Evolutionary conservation across 2,113 vertebrate genomes (phyloP).

Genomic region (Orycteropus afer): DNA sequence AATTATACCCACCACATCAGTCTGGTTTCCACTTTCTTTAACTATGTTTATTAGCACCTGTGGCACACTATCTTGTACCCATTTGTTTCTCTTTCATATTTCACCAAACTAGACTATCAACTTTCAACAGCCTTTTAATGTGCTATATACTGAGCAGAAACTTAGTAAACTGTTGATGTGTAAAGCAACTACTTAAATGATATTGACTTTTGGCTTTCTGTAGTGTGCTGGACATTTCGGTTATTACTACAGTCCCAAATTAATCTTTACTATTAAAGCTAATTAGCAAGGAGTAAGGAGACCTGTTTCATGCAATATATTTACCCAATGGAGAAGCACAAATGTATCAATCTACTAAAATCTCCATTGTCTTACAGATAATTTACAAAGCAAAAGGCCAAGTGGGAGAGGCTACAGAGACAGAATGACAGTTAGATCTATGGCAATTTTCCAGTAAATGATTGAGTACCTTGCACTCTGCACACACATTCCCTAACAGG

Average conservation of each 20-base stretch:
- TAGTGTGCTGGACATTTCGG: not conserved
- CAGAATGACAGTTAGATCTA: not conserved
- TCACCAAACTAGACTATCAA: accelerated
- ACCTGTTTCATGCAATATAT: not conserved
- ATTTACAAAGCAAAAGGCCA: not conserved
- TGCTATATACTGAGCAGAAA: not conserved
- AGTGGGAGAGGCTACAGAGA: not conserved
- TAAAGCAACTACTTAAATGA: not conserved
- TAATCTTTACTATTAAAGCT: not conserved
- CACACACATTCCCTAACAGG: too few species aligned
- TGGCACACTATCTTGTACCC: not conserved
- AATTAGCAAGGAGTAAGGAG: not conserved
- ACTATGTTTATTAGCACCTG: accelerated
- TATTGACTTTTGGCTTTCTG: not conserved
- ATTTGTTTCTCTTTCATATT: not conserved
- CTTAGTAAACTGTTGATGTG: not conserved
- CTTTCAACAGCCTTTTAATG: not conserved
- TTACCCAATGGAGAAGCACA: not conserved
- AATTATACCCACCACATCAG: not conserved
- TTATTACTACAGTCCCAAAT: not conserved
- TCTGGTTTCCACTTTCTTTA: not conserved
- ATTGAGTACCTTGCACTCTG: too few species aligned
- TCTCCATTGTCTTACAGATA: not conserved
- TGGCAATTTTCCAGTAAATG: accelerated
- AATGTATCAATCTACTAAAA: not conserved